Base-by-base conservation (phyloP, 2,797 vertebrate genomes). In the Balearica regulorum region DNA sequence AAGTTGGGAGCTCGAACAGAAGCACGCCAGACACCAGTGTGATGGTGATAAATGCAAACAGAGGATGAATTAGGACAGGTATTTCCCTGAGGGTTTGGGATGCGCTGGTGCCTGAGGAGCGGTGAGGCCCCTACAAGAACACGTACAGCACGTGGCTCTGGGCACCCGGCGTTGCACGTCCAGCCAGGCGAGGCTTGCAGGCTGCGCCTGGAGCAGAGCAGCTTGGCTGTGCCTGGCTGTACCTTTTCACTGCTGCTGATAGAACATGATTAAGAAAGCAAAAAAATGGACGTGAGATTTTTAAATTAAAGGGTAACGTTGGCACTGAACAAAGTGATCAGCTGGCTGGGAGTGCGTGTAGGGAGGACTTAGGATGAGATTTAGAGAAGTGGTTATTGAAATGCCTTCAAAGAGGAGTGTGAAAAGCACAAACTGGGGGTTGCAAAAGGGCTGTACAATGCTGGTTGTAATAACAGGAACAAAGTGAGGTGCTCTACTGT, bases 101-200 rank as follows among this genome's bases (percentile, higher is more conserved):
- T 28, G 20, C 26, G 55, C 39, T 58, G 21, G 31, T 49, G 46
- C 41, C 31, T 60, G 53, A 35, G 70, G 20, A 18, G 16, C 44
- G 7, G 5, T 9, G 53, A 48, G 15, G 8, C 3, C 39, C 57
- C 26, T 44, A 6, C 10, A 28, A 29, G 19, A 35, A 1, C 10
- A 20, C 0, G 0, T 4, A 5, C 5, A 33, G 31, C 16, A 10
- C 0, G 3, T 73, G 51, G 3, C 28, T 61, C 6, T 43, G 41
- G 29, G 5, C 8, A 35, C 8, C 11, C 25, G 13, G 8, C 10
- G 13, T 49, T 78, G 46, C 29, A 12, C 3, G 2, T 12, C 17
- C 44, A 5, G 5, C 43, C 51, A 26, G 70, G 24, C 7, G 41
- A 64, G 26, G 9, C 18, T 53, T 39, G 7, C 16, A 44, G 66